Evolutionary conservation across 1,140 invertebrate species (phyloP), one percentile per base, ranked within the genome.

Genomic region (Berghia stephanieae): DNA sequence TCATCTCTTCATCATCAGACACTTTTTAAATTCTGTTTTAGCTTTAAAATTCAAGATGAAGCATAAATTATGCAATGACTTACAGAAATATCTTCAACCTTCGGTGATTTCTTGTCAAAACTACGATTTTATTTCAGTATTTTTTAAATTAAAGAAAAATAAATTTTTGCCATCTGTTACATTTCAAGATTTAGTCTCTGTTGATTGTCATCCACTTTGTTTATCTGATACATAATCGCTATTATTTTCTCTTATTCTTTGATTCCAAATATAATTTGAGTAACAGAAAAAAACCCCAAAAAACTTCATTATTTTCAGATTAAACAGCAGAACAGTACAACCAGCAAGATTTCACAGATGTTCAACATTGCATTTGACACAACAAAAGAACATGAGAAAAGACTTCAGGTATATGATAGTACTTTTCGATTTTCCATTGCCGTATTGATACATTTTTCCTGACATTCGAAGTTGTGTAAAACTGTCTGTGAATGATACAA

Each of bases 301-400:
- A n/a, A n/a, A n/a, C n/a, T n/a, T n/a, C n/a, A n/a, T n/a, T 70
- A 70, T 75, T 80, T 80, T 44, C 83, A 90, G 85, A 73, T 88
- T 5, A 90, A 91, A 75, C 77, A 89, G 74, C 84, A 89, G 43
- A 86, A 87, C 67, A 91, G 87, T 52, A 91, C 88, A 8, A 82
- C 86, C 38, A 86, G 85, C 63, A 88, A 87, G 80, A 88, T 91
- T 2, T 78, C 83, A 18, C 90, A 91, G 83, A 92, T 92, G 91
- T 86, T 91, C 66, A 87, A 91, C 40, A 68, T 90, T 44, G 83
- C 88, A 5, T 91, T 91, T 81, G 83, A 88, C 43, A 70, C 86
- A 21, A 77, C 83, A 18, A 77, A 70, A 18, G 86, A 89, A 16
- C 74, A 80, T 55, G 88, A 90, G 44, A 90, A 90, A 68, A 86